Evolutionary conservation across 2,113 vertebrate species (phyloP).

Genomic region (Hippolais icterina): DNA sequence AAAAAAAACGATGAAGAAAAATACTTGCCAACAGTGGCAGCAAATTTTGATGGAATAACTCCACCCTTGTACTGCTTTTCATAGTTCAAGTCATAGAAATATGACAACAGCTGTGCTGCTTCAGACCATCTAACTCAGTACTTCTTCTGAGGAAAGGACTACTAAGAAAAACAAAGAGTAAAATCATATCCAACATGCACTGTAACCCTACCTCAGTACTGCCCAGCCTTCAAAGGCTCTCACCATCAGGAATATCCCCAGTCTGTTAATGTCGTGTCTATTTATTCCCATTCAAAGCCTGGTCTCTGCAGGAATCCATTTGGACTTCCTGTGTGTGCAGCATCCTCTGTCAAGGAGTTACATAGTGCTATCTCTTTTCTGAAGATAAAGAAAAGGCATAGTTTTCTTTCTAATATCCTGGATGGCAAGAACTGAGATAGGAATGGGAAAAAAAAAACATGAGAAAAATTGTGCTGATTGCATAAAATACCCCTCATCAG

Average conservation of each 20-base stretch:
- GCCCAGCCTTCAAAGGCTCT: not conserved
- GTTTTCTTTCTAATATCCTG: not conserved
- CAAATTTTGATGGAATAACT: not conserved
- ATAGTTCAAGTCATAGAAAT: not conserved
- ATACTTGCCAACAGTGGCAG: not conserved
- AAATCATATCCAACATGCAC: not conserved
- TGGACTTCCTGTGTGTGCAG: not conserved
- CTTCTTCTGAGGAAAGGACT: not conserved
- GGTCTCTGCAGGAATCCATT: rapidly evolving
- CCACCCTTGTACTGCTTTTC: not conserved
- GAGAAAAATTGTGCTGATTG: not conserved
- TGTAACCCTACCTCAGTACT: not conserved
- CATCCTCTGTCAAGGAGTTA: not conserved
- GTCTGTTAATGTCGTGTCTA: not conserved
- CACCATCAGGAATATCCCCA: not conserved
- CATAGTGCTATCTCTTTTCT: not conserved
- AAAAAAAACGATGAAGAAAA: not conserved
- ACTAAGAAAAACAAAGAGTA: not conserved
- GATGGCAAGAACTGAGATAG: not conserved
- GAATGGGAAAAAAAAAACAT: not conserved
- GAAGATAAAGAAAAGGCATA: not conserved
- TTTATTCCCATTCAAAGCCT: not conserved
- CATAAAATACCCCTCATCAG: not conserved
- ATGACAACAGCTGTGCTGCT: not conserved
- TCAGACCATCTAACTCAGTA: not conserved